Base-by-base conservation (phyloP, 2,888 invertebrate species). In the Ichneumon xanthorius region DNA sequence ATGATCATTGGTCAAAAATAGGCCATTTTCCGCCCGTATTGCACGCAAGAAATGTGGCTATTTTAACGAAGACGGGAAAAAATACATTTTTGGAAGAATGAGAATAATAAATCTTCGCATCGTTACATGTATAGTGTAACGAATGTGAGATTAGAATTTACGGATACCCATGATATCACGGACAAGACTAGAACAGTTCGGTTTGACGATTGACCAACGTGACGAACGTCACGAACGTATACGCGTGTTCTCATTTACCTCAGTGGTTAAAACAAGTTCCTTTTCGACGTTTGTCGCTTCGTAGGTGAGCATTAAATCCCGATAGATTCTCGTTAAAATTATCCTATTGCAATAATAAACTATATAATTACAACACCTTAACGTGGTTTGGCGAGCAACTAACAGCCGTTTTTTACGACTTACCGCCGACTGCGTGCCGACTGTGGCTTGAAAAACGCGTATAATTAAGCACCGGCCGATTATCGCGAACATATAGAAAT, bases 331-430 rank as follows among this genome's bases (percentile, higher is more conserved):
- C 50, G 50, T 53, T 53, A n/a, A n/a, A 53, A n/a, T 53, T 53
- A 53, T 53, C 50, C 6, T 53, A n/a, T 2, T 2, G 53, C 53
- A 19, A 53, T 19, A 45, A 4, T 4, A 53, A 53, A 19, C 53
- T 6, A 53, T 19, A 53, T n/a, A n/a, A 19, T 19, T 53, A 53
- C 19, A 53, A 19, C 53, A 9, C 53, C 19, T 53, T 6, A 2
- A 19, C 53, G 19, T 0, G 16, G 19, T 68, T 50, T 48, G 5
- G 7, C 48, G 68, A 30, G 68, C 22, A 45, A 48, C 2, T 22
- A 5, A 30, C 45, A 11, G 48, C 9, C 67, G 40, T 68, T 70
- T 70, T 70, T 70, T 48, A 70, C 48, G 68, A 70, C 68, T 22
- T 70, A 40, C 48, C 48, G 30, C 16, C 45, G 50, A 19, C 68